Percentiles rank a stretch among this genome's conserved stretches.
Conservation (phyloP, 2,888 invertebrate genomes). For the Vandiemenella viatica region DNA sequence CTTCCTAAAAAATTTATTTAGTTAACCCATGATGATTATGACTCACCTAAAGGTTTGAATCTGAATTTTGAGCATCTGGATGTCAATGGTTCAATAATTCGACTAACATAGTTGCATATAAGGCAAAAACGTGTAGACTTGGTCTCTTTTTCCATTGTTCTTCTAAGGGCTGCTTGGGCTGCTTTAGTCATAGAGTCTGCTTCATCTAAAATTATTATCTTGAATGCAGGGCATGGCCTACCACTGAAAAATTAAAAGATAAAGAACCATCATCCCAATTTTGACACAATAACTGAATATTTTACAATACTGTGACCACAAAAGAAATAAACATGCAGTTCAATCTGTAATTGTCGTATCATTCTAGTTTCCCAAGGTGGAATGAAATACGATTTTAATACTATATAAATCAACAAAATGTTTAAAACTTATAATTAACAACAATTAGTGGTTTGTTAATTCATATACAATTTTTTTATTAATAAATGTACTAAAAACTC, state of each 20-base stretch:
- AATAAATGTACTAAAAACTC: no score
- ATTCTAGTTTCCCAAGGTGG: no score
- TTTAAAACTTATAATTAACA: no score
- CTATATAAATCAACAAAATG: no score
- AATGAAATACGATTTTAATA: no score
- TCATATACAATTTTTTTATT: no score
- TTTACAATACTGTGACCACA: not conserved
- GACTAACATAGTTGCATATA: slow-evolving; percentile 95
- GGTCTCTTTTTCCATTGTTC: slow-evolving; percentile 95
- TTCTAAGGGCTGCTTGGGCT: slow-evolving; percentile 88
- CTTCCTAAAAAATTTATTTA: no score
- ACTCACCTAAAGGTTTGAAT: slow-evolving; percentile 75
- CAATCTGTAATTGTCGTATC: no score
- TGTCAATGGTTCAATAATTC: slow-evolving; percentile 94
- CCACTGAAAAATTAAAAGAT: slow-evolving; percentile 51
- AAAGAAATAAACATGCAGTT: no score
- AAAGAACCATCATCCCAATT: no score
- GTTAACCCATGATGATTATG: no score
- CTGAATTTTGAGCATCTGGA: slow-evolving; percentile 97
- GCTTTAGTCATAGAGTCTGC: slow-evolving; percentile 98
- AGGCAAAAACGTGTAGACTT: slow-evolving; percentile 92
- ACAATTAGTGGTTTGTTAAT: no score
- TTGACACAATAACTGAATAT: not conserved
- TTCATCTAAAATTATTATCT: slow-evolving; percentile 93
- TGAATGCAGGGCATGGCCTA: slow-evolving; percentile 81